Evolutionary conservation across 2,797 vertebrate species (phyloP), one percentile per base, ranked within the genome.

Genomic region (Mycteria americana): DNA sequence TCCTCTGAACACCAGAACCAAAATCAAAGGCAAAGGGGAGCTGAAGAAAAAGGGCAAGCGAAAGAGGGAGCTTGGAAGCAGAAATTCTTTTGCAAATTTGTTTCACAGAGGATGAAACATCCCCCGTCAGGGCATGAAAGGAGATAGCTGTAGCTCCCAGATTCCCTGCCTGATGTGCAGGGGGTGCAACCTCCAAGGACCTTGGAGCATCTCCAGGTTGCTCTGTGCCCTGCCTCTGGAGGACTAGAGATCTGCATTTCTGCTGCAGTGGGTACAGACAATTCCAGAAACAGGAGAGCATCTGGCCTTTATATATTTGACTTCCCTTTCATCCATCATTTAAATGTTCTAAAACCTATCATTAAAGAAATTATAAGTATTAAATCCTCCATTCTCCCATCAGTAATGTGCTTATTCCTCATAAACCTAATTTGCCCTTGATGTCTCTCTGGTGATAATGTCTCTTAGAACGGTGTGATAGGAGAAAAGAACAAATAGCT

Each of bases 391-490:
- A 1, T 82, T 91, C 51, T 91, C 56, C 37, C 60, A 50, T 90
- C 63, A 74, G 73, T 86, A 85, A 86, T 79, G 67, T 88, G 76
- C 92, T 93, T 97, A 93, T 95, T 92, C 86, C 51, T 91, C 85
- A 84, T 96, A 92, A 95, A 93, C 45, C n/a, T 97, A 93, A 96
- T 95, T 94, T 94, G 45, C 68, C 53, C 45, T 78, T 93, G 70
- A 79, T 94, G n/a, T 54, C 59, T 93, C 53, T 81, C 18, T 54
- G 59, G 59, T 86, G 59, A 53, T 95, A 92, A 90, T 86, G 51
- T 85, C 43, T 84, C 67, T 88, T 56, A 85, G 76, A 60, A 89
- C 64, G 63, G 45, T 19, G 16, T 79, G 59, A 76, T 82, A 74
- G 65, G 53, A 91, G 75, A 92, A 83, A 91, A 80, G 83, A 93